Base-by-base conservation (phyloP, 2,797 vertebrate species). In the Ceyx erithaca region DNA sequence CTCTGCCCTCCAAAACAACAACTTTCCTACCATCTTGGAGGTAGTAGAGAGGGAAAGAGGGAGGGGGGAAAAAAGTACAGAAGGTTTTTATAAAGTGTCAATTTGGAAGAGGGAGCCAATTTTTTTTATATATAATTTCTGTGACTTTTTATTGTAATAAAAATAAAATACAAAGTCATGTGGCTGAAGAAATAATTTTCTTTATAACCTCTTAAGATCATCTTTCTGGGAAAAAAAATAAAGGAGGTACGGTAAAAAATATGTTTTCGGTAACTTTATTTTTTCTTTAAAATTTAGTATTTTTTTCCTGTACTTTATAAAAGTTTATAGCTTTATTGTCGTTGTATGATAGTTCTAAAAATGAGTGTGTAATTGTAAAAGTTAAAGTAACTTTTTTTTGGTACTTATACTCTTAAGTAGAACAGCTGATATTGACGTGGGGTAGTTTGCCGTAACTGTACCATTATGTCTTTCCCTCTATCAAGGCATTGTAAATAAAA, bases 11-110 rank as follows among this genome's bases (percentile, higher is more conserved):
- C 97, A 97, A 98, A 98, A 99, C 98, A 98, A 99, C 99, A 99
- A 99, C 99, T 98, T 98, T 98, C 98, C 99, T 98, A 99, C 99
- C 99, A 99, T 99, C 98, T 99, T 99, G 99, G 98, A 99, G 97
- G 99, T 96, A 96, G 85, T 61, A 91, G 45, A 93, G 87, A 81
- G 92, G 79, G 95, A 95, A 93, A 96, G 93, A 96, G 96, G 87
- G 92, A 52, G 89, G 97, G 94, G 94, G 95, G 75, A 9, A 81
- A 92, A 91, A 90, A 94, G 94, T 93, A 78, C 77, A 85, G 90
- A 81, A 85, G 94, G 90, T 93, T 96, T 95, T 93, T 90, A 93
- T 91, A 88, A 95, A 96, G 87, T 94, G 93, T 69, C 82, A 71
- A 7, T 92, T 96, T 86, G 51, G 55, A 55, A 90, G 85, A 93